Evolutionary conservation across 2,113 vertebrate genomes (phyloP).

Genomic region (Nycticebus coucang): DNA sequence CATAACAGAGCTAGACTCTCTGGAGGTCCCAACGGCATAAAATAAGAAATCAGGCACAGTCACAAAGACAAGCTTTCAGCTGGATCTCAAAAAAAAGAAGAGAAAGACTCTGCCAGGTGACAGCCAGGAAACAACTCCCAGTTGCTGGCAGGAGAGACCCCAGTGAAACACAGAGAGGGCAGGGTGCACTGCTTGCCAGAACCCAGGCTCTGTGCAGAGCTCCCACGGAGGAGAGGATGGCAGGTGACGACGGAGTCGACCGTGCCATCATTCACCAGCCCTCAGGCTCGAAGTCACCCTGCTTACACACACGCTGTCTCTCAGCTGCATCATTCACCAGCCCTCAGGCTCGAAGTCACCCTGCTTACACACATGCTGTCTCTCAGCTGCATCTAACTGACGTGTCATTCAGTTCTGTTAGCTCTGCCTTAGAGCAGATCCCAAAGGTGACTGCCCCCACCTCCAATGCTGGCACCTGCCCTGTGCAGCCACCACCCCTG

Average conservation of each 20-base stretch:
- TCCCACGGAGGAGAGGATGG: too few species aligned
- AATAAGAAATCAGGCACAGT: neutral
- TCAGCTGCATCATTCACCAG: fast-evolving
- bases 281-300: neutral
- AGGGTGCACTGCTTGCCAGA: neutral
- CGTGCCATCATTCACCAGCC: fast-evolving
- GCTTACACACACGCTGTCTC: too few species aligned
- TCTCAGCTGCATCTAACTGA: too few species aligned
- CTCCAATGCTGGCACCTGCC: neutral
- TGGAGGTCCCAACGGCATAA: fast-evolving
- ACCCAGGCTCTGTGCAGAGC: too few species aligned
- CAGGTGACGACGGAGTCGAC: neutral
- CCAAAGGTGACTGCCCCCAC: neutral
- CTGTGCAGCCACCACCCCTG: neutral
- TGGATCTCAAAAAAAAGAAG: neutral
- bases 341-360: neutral
- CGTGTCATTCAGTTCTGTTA: neutral
- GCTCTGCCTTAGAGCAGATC: neutral
- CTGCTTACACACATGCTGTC: fast-evolving
- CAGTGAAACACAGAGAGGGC: neutral
- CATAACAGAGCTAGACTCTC: neutral
- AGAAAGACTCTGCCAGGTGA: neutral
- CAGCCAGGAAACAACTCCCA: neutral
- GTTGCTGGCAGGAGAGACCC: neutral
- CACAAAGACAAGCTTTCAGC: neutral